Percentiles rank a stretch among this genome's conserved stretches.
Conservation (phyloP, 2,888 invertebrate genomes). For the Linhomoeus sp. region DNA sequence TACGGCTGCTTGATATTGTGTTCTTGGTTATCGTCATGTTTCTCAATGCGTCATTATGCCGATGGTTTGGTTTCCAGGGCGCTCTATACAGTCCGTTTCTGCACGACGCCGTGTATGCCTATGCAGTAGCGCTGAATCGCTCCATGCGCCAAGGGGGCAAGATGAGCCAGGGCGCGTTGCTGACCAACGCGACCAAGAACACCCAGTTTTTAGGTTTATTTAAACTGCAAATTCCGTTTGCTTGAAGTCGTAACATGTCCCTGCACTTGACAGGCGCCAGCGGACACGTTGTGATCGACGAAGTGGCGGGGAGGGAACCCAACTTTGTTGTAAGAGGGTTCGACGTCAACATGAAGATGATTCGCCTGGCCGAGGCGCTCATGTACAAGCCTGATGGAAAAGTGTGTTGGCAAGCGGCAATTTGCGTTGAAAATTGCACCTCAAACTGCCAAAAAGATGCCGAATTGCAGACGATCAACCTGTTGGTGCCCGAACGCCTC, state of each 20-base stretch:
- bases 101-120: conserved; percentile 4
- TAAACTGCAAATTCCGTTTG: background rate
- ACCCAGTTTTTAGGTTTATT: background rate
- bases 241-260: background rate
- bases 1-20: too few species aligned
- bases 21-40: too few species aligned
- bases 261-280: background rate
- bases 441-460: background rate
- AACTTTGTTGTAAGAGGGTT: conserved; percentile 2
- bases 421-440: background rate
- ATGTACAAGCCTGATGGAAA: conserved; percentile 6
- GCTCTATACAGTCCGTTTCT: conserved; percentile 3
- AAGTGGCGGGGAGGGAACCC: conserved; percentile 1
- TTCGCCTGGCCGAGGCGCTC: conserved; percentile 1
- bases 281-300: conserved; percentile 6
- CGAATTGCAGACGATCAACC: conserved; percentile 2
- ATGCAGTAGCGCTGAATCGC: background rate
- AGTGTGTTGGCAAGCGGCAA: background rate
- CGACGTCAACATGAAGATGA: conserved; percentile 3
- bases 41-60: too few species aligned
- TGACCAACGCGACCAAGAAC: background rate
- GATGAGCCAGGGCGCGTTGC: too few species aligned
- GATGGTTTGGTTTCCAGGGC: too few species aligned
- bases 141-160: background rate
- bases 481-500: conserved; percentile 4